phyloP scores from a whole-genome alignment of 2,888 invertebrate species.

The Plagodis pulveraria region DNA sequence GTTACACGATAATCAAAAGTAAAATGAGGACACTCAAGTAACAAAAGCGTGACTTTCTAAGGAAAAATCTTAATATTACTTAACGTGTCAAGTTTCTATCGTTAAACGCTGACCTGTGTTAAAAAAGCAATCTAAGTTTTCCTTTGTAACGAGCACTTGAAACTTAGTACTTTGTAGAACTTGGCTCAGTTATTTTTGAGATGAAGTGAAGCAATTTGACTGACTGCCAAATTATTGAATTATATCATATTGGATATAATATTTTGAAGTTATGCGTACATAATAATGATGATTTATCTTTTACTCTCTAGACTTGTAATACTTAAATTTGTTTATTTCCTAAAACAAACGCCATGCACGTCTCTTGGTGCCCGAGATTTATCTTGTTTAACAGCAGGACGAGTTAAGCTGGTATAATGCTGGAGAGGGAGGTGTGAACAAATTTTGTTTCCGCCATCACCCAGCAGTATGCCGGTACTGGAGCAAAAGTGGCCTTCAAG shows the following conservation, averaged over 20 bases:
- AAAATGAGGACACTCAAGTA: conserved; percentile 12
- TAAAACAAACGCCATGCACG: no score
- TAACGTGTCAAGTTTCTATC: conserved; percentile 24
- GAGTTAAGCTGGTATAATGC: no score
- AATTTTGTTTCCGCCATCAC: no score
- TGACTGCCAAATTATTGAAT: conserved; percentile 33
- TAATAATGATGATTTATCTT: background rate
- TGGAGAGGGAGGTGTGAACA: no score
- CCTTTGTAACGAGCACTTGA: conserved; percentile 19
- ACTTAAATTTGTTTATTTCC: no score
- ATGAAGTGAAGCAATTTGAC: conserved; percentile 31
- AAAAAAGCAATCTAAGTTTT: conserved; percentile 28
- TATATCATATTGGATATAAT: background rate
- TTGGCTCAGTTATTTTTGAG: conserved; percentile 31
- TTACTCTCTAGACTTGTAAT: no score
- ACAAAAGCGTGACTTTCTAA: conserved; percentile 8
- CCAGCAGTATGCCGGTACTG: no score
- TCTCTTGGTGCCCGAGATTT: no score
- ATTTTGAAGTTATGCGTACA: conserved; percentile 14
- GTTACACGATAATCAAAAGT: conserved; percentile 14
- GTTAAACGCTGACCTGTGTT: conserved; percentile 19
- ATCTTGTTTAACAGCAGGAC: no score
- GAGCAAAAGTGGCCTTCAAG: no score
- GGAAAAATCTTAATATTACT: conserved; percentile 21
- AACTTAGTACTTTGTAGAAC: conserved; percentile 24